Evolutionary conservation across 2,113 vertebrate genomes (phyloP).

Genomic region (Tyto alba): DNA sequence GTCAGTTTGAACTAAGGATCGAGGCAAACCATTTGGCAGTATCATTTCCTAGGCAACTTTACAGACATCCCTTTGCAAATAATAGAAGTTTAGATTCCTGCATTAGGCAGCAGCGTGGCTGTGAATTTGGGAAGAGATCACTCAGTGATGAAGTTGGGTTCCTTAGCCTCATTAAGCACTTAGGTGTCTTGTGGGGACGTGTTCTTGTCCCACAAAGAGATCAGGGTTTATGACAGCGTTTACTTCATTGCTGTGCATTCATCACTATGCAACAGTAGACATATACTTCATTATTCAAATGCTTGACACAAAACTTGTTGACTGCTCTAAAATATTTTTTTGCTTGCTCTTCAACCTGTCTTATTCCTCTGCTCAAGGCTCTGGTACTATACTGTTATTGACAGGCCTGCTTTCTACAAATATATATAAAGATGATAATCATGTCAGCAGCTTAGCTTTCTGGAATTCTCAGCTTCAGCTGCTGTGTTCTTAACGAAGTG

Average conservation of each 20-base stretch:
- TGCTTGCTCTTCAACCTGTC: not conserved
- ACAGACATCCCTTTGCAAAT: not conserved
- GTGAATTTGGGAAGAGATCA: not conserved
- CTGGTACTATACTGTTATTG: not conserved
- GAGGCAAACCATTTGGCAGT: not conserved
- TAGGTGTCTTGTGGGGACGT: not conserved
- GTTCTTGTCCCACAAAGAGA: not conserved
- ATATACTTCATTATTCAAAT: not conserved
- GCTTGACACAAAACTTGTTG: not conserved
- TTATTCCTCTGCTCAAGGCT: not conserved
- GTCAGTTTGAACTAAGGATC: not conserved
- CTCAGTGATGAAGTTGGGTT: not conserved
- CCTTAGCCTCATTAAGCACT: not conserved
- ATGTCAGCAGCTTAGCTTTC: not conserved
- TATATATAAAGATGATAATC: accelerated
- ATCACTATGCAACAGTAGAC: not conserved
- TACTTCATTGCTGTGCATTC: not conserved
- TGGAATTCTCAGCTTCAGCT: slow-evolving; percentile 5
- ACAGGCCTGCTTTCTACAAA: not conserved
- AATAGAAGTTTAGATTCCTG: not conserved
- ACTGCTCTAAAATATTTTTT: not conserved
- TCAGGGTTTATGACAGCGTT: not conserved
- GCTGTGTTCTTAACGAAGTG: not conserved
- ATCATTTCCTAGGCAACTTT: not conserved
- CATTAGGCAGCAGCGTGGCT: not conserved